Evolutionary conservation across 2,797 vertebrate species (phyloP), one percentile per base, ranked within the genome.

Genomic region (Danio kyathit): DNA sequence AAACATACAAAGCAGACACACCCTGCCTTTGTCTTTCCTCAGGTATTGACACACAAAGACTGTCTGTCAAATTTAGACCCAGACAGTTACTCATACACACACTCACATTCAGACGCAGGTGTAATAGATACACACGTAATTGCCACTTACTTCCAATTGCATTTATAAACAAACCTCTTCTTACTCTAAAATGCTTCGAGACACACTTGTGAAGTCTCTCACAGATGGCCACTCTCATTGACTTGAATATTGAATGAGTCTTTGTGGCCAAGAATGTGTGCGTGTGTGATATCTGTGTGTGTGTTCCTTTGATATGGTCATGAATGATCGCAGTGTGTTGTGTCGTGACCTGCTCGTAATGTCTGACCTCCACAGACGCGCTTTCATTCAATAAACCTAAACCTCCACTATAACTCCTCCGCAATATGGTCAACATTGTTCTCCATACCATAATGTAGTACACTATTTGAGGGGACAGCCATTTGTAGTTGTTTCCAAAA

Each of bases 271-370:
- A 14, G 9, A 54, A 44, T 29, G 73, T 48, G 63, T 17, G 19
- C 29, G 29, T 29, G 29, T 59, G 72, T 69, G 19, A 60, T 57
- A 65, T 72, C 41, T 66, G 21, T 44, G 41, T 21, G 17, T 59
- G 38, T 60, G 43, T 69, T 10, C 29, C n/a, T 71, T 52, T 57
- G 70, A 51, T 46, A 29, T 41, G 29, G 43, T 51, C 61, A 79
- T 75, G 52, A 81, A 66, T 64, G 79, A 76, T 64, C 41, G 74
- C 14, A 52, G 54, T 21, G 54, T 21, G 54, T 73, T 46, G 46
- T 13, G 29, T 82, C 38, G 51, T 63, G 70, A 82, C 63, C 74
- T 66, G 74, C 54, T 82, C 29, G 56, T 41, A 12, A 54, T 61
- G 57, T 80, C 70, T 76, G 80, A 69, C 54, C 65, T 61, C 43